These are phyloP conservation scores for Scaptomyza graminum DNA, from an alignment of 1,140 invertebrate species.

Conservation along the genomic window DNA sequence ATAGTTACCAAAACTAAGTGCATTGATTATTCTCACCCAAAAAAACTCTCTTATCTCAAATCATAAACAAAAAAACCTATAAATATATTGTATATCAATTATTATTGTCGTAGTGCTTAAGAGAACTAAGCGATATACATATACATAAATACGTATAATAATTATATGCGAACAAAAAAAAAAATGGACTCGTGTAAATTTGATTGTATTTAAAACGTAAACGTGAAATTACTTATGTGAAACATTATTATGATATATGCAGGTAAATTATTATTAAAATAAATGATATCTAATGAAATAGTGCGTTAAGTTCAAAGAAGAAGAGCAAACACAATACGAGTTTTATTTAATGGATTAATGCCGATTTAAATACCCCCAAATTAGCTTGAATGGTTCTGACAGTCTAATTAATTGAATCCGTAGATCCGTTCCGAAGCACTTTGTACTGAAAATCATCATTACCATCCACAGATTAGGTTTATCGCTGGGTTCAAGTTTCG, in stretches of 20 bases:
- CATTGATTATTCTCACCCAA: constrained; percentile 56
- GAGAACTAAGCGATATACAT: constrained; percentile 31
- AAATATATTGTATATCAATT: constrained; percentile 74
- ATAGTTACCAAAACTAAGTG: constrained; percentile 42
- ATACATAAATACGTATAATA: constrained; percentile 14
- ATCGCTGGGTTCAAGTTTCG: constrained; percentile 67
- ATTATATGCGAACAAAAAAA: constrained; percentile 18
- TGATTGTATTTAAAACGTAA: constrained; percentile 73
- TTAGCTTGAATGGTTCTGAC: constrained; percentile 7
- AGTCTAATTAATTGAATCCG: constrained; percentile 7
- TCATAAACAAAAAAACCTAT: constrained; percentile 36
- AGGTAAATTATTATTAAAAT: constrained; percentile 80
- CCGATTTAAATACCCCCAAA: not conserved
- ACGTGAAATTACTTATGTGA: constrained; percentile 66
- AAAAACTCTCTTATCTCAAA: constrained; percentile 38
- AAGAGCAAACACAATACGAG: constrained; percentile 55
- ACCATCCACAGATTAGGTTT: constrained; percentile 54
- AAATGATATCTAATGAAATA: constrained; percentile 72
- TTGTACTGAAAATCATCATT: constrained; percentile 44
- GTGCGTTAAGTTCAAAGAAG: constrained; percentile 72
- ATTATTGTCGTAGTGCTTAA: constrained; percentile 77
- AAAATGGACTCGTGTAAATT: constrained; percentile 72
- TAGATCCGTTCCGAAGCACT: constrained; percentile 36
- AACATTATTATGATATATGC: constrained; percentile 73
- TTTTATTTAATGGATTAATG: constrained; percentile 18